Evolutionary conservation across 2,797 vertebrate genomes (phyloP).

Genomic region (Trachops cirrhosus): DNA sequence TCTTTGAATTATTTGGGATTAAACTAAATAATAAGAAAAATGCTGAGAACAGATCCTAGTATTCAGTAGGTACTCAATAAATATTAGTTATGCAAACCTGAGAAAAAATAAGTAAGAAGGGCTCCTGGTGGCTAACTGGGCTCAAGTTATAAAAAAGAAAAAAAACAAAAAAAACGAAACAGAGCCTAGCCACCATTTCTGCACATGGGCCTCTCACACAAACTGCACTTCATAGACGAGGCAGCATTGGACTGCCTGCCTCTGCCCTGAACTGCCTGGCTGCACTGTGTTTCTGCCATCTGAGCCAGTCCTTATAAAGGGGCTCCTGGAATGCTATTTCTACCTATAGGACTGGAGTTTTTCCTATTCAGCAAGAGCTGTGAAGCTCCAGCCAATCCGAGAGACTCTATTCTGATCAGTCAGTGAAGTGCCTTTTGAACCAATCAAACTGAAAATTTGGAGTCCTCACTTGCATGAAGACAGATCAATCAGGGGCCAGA

Average conservation of each 20-base stretch:
- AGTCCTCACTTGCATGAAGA: neutral
- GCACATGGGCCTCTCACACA: neutral
- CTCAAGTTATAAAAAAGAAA: neutral
- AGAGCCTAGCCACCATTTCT: neutral
- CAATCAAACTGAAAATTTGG: neutral
- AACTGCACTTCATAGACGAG: neutral
- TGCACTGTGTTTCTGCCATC: neutral
- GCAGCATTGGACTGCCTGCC: neutral
- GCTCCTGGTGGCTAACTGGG: neutral
- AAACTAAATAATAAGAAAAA: neutral
- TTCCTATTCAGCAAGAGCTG: neutral
- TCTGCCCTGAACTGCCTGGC: neutral
- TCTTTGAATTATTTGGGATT: neutral
- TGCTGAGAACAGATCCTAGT: neutral
- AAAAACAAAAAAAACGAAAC: neutral
- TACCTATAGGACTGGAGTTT: neutral
- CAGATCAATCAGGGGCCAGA: neutral
- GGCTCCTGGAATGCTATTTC: neutral
- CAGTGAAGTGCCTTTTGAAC: neutral
- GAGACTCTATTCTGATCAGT: neutral
- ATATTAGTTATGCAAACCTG: neutral
- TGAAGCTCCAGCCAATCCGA: neutral
- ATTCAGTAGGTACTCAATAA: neutral
- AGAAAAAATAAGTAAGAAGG: neutral
- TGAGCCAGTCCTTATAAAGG: neutral